These are phyloP conservation scores for Gambelia wislizenii DNA, from an alignment of 2,797 vertebrate species.

Conservation along the genomic window DNA sequence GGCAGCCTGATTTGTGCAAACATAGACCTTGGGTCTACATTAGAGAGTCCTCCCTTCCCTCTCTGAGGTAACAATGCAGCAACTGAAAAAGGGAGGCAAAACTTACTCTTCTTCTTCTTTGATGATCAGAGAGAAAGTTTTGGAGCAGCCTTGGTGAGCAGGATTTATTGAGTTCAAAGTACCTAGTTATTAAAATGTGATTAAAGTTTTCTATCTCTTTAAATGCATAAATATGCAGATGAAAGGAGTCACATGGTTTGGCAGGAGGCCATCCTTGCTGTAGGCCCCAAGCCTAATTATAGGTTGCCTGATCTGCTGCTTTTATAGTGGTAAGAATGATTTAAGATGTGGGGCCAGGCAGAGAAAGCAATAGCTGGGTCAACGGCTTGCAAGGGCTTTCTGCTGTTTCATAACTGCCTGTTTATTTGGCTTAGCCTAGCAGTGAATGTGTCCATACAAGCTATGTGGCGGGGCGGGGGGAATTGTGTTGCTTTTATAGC, in stretches of 20 bases:
- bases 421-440: conserved; percentile 53
- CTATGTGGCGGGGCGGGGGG: conserved; percentile 5
- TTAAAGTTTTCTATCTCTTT: conserved; percentile 72
- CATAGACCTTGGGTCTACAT: neutral
- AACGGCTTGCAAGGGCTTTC: conserved; percentile 60
- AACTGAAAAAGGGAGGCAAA: conserved; percentile 51
- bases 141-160: conserved; percentile 68
- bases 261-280: conserved; percentile 68
- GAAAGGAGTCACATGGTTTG: conserved; percentile 71
- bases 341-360: conserved; percentile 69
- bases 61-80: neutral
- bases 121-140: conserved; percentile 70
- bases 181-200: conserved; percentile 71
- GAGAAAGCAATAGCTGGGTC: conserved; percentile 61
- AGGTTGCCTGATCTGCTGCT: conserved; percentile 66
- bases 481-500: conserved; percentile 34
- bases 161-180: conserved; percentile 71
- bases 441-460: conserved; percentile 65
- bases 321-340: conserved; percentile 74
- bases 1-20: neutral
- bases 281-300: conserved; percentile 71
- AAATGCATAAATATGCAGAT: conserved; percentile 75
- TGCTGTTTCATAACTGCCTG: conserved; percentile 64
- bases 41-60: neutral
- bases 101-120: conserved; percentile 61